Evolutionary conservation across 23 tunicate genomes (phyloP).

Genomic region (Trididemnum nubilum): DNA sequence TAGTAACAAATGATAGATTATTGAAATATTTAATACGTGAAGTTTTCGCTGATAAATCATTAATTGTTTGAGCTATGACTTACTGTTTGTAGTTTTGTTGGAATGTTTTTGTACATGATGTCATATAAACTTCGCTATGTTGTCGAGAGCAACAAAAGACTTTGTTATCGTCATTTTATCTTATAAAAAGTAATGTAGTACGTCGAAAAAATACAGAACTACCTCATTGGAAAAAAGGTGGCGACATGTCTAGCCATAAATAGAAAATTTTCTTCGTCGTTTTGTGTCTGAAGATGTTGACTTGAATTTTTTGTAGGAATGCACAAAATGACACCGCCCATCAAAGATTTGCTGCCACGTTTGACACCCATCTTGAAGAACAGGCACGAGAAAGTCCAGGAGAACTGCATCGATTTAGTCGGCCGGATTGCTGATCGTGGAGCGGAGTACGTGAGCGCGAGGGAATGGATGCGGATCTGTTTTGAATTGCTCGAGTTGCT

Average conservation of each 20-base stretch:
- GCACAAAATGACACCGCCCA: slow-evolving; percentile 99
- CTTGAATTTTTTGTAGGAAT: slow-evolving; percentile 76
- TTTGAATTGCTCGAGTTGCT: slow-evolving; percentile 95
- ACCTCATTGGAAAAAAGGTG: no score
- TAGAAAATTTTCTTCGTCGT: no score
- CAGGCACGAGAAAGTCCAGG: slow-evolving; percentile 99
- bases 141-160: no score
- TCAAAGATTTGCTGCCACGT: slow-evolving; percentile 96
- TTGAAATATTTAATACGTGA: background rate
- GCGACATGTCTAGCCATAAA: no score
- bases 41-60: background rate
- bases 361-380: slow-evolving; percentile 98
- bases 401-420: slow-evolving; percentile 98
- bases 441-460: slow-evolving; percentile 98
- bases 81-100: background rate
- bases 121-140: no score
- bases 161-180: no score
- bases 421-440: slow-evolving; percentile 99
- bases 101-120: no score
- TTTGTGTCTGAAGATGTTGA: no score
- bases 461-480: slow-evolving; percentile 99
- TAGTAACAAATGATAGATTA: background rate
- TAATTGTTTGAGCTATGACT: background rate
- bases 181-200: no score
- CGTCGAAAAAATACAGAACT: no score